These are phyloP conservation scores for Villa cingulata DNA, from an alignment of 2,888 invertebrate genomes.

Conservation along the genomic window DNA sequence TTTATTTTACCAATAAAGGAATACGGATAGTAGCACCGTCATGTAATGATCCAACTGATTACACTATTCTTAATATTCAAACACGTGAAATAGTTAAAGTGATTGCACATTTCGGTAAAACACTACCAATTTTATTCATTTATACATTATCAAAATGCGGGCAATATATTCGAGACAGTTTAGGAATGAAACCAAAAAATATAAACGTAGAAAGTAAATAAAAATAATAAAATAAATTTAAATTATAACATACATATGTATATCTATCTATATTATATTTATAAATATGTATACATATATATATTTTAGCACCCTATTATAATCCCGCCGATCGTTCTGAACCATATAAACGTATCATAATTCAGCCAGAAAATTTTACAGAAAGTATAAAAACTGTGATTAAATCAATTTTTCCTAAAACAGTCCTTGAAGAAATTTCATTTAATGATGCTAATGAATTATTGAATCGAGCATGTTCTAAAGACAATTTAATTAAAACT, in stretches of 20 bases:
- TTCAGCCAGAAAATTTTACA: conserved; percentile 54
- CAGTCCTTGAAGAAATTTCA: conserved; percentile 55
- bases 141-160: conserved; percentile 59
- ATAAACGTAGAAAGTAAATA: conserved; percentile 11
- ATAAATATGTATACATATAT: no score
- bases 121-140: conserved; percentile 65
- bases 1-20: conserved; percentile 43
- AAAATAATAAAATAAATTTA: background rate
- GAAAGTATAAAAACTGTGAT: conserved; percentile 53
- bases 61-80: conserved; percentile 52
- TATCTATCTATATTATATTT: no score
- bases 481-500: conserved; percentile 25
- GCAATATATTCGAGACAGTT: conserved; percentile 48
- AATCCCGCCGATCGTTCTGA: conserved; percentile 50
- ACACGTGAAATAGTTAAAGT: conserved; percentile 58
- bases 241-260: conserved; percentile 1
- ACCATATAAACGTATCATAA: conserved; percentile 57
- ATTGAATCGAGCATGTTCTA: conserved; percentile 48
- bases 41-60: conserved; percentile 39
- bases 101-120: conserved; percentile 61
- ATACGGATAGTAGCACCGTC: conserved; percentile 48
- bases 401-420: conserved; percentile 45
- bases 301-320: conserved; percentile 41
- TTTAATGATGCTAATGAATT: conserved; percentile 69
- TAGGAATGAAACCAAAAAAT: conserved; percentile 46